Percentiles rank a stretch among this genome's conserved stretches.
phyloP scores from a whole-genome alignment of 2,797 vertebrate genomes.

The Tamandua tetradactyla region DNA sequence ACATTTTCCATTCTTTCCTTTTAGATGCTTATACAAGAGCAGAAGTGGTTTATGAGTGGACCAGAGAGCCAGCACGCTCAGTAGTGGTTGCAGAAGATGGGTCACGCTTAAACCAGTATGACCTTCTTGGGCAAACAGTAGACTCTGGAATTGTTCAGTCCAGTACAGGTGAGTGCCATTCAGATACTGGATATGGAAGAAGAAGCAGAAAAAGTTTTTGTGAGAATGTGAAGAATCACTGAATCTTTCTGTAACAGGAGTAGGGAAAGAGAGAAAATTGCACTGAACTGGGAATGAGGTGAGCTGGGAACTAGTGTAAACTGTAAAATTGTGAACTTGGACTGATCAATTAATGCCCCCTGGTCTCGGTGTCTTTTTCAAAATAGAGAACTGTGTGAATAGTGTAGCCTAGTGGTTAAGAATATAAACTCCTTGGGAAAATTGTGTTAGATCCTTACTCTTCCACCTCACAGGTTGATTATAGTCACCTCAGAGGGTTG shows the following conservation, averaged over 20 bases:
- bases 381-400: neutral
- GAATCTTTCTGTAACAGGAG: neutral
- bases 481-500: neutral
- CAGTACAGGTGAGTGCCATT: conserved; percentile 92
- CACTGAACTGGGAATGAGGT: neutral
- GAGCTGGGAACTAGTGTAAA: neutral
- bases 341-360: neutral
- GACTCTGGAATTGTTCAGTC: conserved; percentile 97
- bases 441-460: neutral
- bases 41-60: conserved; percentile 98
- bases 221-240: neutral
- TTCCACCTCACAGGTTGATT: neutral
- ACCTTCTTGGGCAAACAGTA: conserved; percentile 96
- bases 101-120: conserved; percentile 97
- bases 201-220: neutral
- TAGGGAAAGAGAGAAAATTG: neutral
- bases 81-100: conserved; percentile 98
- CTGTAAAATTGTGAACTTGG: neutral
- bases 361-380: neutral
- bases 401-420: neutral
- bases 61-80: conserved; percentile 93
- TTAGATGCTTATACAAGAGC: conserved; percentile 97
- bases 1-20: conserved; percentile 46
- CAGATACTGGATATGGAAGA: neutral
- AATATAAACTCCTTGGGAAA: neutral